These are phyloP conservation scores for Limosa lapponica DNA, from an alignment of 2,797 vertebrate genomes.

Conservation along the genomic window DNA sequence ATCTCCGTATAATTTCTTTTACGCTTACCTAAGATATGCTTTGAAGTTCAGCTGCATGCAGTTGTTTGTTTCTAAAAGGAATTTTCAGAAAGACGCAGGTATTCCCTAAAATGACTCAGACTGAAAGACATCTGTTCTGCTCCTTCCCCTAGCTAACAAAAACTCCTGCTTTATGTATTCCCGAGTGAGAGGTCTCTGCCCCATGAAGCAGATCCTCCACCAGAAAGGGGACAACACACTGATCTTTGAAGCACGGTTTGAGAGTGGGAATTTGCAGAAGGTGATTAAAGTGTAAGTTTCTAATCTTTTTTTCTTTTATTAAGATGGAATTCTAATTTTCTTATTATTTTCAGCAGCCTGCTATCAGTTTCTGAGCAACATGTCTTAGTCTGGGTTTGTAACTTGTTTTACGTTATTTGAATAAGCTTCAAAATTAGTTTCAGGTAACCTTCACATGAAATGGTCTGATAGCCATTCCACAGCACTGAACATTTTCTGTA, in stretches of 20 bases:
- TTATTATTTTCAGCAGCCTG: background rate
- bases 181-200: constrained; percentile 64
- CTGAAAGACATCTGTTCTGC: background rate
- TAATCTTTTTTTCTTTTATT: constrained; percentile 34
- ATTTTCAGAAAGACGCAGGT: background rate
- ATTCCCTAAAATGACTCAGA: background rate
- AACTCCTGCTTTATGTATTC: constrained; percentile 76
- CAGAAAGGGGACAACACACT: constrained; percentile 70
- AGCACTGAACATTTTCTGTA: background rate
- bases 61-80: background rate
- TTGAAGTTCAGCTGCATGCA: background rate
- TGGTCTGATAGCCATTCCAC: background rate
- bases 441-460: background rate
- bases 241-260: constrained; percentile 82
- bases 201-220: constrained; percentile 47
- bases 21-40: background rate
- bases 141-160: constrained; percentile 64
- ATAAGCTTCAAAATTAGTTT: background rate
- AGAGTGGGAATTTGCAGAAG: constrained; percentile 83
- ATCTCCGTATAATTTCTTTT: background rate
- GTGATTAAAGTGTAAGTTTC: constrained; percentile 81
- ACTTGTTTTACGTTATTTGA: background rate
- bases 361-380: background rate
- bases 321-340: background rate
- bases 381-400: background rate